Evolutionary conservation across 2,113 vertebrate species (phyloP), one percentile per base, ranked within the genome.

Genomic region (Ascaphus truei): DNA sequence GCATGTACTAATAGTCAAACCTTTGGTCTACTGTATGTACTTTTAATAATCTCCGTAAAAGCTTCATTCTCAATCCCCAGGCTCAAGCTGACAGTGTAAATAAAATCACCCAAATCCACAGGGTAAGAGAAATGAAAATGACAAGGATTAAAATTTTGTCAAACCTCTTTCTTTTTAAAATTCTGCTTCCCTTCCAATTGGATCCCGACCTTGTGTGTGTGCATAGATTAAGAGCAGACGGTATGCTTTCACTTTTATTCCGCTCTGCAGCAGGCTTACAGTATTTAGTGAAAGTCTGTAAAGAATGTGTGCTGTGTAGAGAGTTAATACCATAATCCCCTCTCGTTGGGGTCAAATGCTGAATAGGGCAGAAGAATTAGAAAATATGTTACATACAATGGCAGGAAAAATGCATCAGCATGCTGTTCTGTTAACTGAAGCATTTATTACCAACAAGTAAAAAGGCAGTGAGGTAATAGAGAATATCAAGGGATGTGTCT

Each of bases 41-140:
- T 90, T 90, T 90, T 90, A 94, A 94, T 96, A 98, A 96, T 96
- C 94, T 94, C 92, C 88, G 89, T 93, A 90, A 96, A 96, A 96
- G 94, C 95, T 93, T 93, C 93, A 93, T 95, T 95, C 93, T 91
- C 93, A 95, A 96, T 96, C 95, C 91, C 87, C 87, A 81, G 90
- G 92, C 95, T 95, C 95, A 98, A 94, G 91, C 93, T 95, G 93
- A 96, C 95, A 95, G 94, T 98, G 95, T 96, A 96, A 98, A 98
- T 98, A 98, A 96, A 96, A 96, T 96, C 94, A 94, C 93, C 91
- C 93, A 96, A 98, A 98, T 96, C 94, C 95, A 93, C 92, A 86
- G 91, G 88, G 93, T 92, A 93, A 92, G 91, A 95, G 92, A 98
- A 96, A 96, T 96, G 92, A 96, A 96, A 96, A 96, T 96, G 93